Evolutionary conservation across 2,797 vertebrate genomes (phyloP), one percentile per base, ranked within the genome.

Genomic region (Enteromius treurensis): DNA sequence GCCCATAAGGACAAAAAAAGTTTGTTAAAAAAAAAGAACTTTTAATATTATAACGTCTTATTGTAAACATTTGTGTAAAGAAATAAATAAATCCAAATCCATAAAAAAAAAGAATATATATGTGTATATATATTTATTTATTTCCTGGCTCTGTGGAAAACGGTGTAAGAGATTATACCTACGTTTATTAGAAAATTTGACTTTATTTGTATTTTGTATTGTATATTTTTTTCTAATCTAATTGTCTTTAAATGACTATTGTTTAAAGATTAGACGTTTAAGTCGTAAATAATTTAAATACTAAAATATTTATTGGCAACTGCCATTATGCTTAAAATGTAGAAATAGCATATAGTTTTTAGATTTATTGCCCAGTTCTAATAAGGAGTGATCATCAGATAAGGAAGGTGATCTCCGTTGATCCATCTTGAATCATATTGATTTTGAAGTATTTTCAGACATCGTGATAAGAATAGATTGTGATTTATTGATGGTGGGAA

Each of bases 401-500:
- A 32, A 45, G 34, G 34, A n/a, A 11, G 7, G 26, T 34, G 45
- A 17, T 65, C 58, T 65, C 23, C 51, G 69, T 74, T 62, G 58
- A 53, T 68, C 32, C 47, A 21, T 76, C 13, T 67, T 55, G n/a
- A 76, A 15, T 29, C n/a, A 14, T 45, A 82, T 76, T 67, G 81
- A 77, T 58, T 82, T 49, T 67, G n/a, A 40, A 40, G 80, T 19
- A 62, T 37, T 40, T 55, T 37, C 6, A 49, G 67, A 53, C 58
- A 15, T 67, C 34, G 42, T 21, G 55, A 34, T 58, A 34, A 76
- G 34, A 75, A 85, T 65, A 76, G 51, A 82, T 76, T 34, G 74
- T 69, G 80, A 69, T 80, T 81, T 81, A 82, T 77, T 68, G 62
- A 76, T 68, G 62, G 17, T 21, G 34, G 64, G 23, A 68, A 82